Evolutionary conservation across 2,113 vertebrate species (phyloP), one percentile per base, ranked within the genome.

Genomic region (Tautogolabrus adspersus): DNA sequence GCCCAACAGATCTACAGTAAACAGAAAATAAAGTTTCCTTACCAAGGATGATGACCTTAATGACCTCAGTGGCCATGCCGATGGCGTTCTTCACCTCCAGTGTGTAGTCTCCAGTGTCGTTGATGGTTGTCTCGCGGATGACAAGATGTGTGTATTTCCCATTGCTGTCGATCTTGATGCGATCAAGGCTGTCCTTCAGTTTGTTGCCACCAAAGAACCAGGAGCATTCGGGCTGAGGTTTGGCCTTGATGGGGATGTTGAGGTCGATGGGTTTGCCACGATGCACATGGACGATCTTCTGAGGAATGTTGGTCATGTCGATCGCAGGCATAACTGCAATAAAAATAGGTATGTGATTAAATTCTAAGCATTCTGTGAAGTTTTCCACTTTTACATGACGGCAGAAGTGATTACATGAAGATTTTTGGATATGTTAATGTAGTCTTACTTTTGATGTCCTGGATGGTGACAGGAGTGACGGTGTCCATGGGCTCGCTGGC

Each of bases 11-110:
- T 60, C 12, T 19, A 9, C 57, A 44, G 38, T 12, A 47, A 57
- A 60, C 2, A n/a, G 34, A 2, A 42, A 34, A 47, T 72, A 34
- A n/a, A 18, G 11, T 59, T 22, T 75, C 9, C 96, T 96, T 94
- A 99, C 98, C 98, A 15, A 99, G 97, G 84, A 99, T 98, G 87
- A 98, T 95, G 85, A 99, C 94, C 87, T 97, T 98, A 90, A 99
- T 86, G 57, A 95, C 93, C 77, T 99, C 98, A 2, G 91, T 94
- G 68, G 95, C 95, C 67, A 93, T 93, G 89, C 97, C 98, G 26
- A 94, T 84, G 58, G 94, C 85, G 52, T 99, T 99, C 88, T 98
- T 99, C 84, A 98, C 88, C 89, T 99, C 94, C 52, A 99, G 95
- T 0, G 87, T 96, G 64, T 99, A 99, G 76, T 96, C 91, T 75